These are phyloP conservation scores for Acanthornis magna DNA, from an alignment of 2,797 vertebrate genomes.

Conservation along the genomic window DNA sequence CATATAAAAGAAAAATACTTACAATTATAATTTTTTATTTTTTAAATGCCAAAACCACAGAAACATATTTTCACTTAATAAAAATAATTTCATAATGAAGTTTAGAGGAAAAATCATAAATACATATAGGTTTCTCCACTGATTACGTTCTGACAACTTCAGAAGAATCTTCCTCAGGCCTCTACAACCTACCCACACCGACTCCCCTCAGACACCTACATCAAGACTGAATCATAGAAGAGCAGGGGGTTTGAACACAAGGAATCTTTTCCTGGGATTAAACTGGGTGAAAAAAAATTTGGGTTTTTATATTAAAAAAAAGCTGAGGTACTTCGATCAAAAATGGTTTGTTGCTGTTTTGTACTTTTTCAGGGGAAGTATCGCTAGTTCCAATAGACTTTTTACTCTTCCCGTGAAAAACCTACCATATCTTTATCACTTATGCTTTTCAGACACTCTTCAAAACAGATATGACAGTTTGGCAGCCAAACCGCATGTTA, in stretches of 20 bases:
- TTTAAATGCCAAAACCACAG: not conserved
- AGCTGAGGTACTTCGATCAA: fast-evolving
- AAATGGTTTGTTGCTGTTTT: not conserved
- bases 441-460: not conserved
- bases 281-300: not conserved
- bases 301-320: not conserved
- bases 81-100: not conserved
- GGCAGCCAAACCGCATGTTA: not conserved
- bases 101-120: not conserved
- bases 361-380: not conserved
- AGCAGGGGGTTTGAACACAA: not conserved
- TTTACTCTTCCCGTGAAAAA: not conserved
- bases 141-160: not conserved
- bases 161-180: not conserved
- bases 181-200: fast-evolving
- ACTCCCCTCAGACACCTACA: not conserved
- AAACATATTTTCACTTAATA: not conserved
- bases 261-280: not conserved
- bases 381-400: not conserved
- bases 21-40: not conserved
- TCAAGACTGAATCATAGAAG: not conserved
- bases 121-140: not conserved
- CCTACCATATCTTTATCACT: not conserved
- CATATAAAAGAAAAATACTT: not conserved
- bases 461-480: not conserved